Percentiles rank a stretch among this genome's conserved stretches.
Conservation (phyloP, 2,888 invertebrate species). For the Brachypterus glaber region DNA sequence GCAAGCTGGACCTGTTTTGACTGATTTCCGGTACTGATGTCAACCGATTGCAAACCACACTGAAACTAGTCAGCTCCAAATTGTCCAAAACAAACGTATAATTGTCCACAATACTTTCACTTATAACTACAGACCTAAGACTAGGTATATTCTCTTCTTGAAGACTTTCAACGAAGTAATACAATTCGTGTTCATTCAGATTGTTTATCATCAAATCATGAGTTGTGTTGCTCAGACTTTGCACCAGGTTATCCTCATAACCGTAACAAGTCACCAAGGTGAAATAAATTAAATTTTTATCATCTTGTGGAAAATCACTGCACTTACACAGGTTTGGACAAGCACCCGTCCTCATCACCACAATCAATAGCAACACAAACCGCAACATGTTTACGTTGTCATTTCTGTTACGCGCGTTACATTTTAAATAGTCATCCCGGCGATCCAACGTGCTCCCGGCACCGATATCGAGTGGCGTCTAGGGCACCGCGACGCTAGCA, state of each 20-base stretch:
- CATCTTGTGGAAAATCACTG: conserved; percentile 22
- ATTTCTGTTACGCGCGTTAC: conserved; percentile 18
- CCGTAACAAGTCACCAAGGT: conserved; percentile 18
- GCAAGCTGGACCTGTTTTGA: conserved; percentile 37
- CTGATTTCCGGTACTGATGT: conserved; percentile 21
- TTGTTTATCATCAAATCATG: conserved; percentile 20
- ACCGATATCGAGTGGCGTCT: conserved; percentile 11
- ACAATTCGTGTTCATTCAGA: conserved; percentile 18
- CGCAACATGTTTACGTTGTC: conserved; percentile 31
- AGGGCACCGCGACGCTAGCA: conserved; percentile 16
- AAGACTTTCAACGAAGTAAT: conserved; percentile 10
- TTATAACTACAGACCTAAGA: background rate
- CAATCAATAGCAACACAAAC: conserved; percentile 30
- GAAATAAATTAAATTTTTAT: conserved; percentile 19
- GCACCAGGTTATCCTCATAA: conserved; percentile 18
- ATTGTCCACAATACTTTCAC: background rate
- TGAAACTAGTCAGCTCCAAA: conserved; percentile 10
- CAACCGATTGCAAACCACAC: conserved; percentile 24
- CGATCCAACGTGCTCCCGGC: conserved; percentile 9
- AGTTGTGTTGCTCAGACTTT: conserved; percentile 21
- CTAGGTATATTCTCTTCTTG: background rate
- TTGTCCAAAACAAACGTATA: background rate
- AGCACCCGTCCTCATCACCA: conserved; percentile 25
- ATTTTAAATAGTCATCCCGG: conserved; percentile 8
- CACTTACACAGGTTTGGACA: conserved; percentile 35